Base-by-base conservation (phyloP, 2,888 invertebrate species). In the Leucoma salicis region DNA sequence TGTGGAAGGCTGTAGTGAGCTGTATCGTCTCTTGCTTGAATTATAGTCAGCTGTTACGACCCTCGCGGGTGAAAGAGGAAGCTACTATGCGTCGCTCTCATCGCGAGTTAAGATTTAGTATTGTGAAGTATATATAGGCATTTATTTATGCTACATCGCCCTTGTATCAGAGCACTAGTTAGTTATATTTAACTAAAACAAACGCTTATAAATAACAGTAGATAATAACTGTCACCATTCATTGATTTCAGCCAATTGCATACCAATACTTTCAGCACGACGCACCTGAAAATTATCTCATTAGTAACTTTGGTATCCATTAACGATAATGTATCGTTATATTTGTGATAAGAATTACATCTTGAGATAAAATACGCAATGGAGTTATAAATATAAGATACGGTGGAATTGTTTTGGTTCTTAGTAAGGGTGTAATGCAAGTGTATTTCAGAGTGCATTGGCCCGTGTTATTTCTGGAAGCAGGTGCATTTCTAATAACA, bases 211-310 rank as follows among this genome's bases (percentile, higher is more conserved):
- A 25, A 14, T 35, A 24, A 58, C 53, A 54, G 46, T 31, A 49
- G 15, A 36, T 31, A 31, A 60, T 53, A 52, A 44, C 51, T 48
- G 56, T 15, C 45, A 33, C 64, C 75, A 74, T 79, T 78, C 80
- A 81, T 74, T 70, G 78, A 80, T 79, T 68, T 63, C 55, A 53
- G 55, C 71, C 76, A 74, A 80, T 80, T 65, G 68, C 66, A 78
- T 78, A 73, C 78, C 81, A 68, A 82, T 82, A 80, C 75, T 60
- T 53, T 31, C 57, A 71, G 52, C 43, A 42, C 6, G 1, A 14
- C 11, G 40, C 33, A 31, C 27, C 11, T 25, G 28, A 42, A 42
- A 4, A 2, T 7, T 29, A 38, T 8, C n/a, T 0, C 1, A 33
- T 21, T 31, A 1, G 2, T 12, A 2, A 0, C 0, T 43, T 47